Conservation (phyloP, 2,888 invertebrate species). For the Lumbricus terrestris region DNA sequence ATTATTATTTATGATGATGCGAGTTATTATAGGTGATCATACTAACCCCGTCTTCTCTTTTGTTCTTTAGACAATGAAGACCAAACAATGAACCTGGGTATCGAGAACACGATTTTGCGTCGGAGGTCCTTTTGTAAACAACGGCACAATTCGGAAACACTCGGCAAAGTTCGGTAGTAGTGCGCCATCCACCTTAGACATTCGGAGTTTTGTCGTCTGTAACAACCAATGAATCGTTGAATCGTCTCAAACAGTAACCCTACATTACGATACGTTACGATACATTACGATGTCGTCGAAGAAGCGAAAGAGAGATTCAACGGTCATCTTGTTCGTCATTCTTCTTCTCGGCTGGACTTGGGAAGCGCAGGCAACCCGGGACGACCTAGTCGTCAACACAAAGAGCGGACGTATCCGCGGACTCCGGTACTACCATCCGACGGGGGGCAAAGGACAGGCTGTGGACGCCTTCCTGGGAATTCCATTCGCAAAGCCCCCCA, state of each 20-base stretch:
- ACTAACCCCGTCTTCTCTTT: too few species aligned
- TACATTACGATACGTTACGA: background rate
- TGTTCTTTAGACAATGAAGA: background rate
- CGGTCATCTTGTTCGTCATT: background rate
- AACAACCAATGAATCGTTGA: background rate
- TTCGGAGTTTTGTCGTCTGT: background rate
- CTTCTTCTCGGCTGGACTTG: background rate
- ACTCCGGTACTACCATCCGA: slow-evolving; percentile 28
- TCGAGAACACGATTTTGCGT: background rate
- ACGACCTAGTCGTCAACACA: slow-evolving; percentile 36
- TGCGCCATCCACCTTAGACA: background rate
- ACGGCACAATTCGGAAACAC: background rate
- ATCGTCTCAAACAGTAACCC: background rate
- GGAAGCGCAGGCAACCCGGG: background rate
- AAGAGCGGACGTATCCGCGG: slow-evolving; percentile 35
- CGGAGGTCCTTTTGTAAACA: background rate
- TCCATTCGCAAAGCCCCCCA: slow-evolving; percentile 65
- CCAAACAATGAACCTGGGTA: background rate
- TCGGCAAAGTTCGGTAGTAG: background rate
- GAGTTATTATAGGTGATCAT: too few species aligned
- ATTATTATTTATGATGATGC: too few species aligned
- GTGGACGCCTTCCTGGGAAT: slow-evolving; percentile 55
- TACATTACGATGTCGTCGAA: background rate
- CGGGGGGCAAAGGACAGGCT: slow-evolving; percentile 28
- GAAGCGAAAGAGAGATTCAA: background rate